Percentiles rank a stretch among this genome's conserved stretches.
These are phyloP conservation scores for Drosophila navojoa DNA, from an alignment of 1,140 invertebrate species.

Conservation along the genomic window DNA sequence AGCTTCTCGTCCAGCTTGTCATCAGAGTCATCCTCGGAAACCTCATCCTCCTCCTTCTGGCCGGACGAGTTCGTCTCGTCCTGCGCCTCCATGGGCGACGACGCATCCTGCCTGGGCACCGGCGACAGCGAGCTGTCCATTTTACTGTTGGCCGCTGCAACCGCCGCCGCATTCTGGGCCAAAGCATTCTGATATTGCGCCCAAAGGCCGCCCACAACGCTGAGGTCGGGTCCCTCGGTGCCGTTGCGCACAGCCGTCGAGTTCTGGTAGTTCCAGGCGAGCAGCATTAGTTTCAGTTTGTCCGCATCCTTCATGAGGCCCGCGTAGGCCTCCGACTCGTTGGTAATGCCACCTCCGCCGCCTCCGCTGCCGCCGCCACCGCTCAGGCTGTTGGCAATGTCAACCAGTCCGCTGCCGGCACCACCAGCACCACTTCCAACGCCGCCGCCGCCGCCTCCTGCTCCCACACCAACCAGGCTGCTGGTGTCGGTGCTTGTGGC, in stretches of 20 bases:
- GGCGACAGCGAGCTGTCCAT: slow-evolving; percentile 78
- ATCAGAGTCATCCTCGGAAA: slow-evolving; percentile 95
- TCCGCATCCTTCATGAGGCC: slow-evolving; percentile 90
- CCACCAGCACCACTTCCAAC: slow-evolving; percentile 40
- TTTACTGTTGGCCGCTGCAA: slow-evolving; percentile 67
- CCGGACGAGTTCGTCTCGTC: slow-evolving; percentile 96
- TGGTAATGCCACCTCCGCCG: slow-evolving; percentile 57
- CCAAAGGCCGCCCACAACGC: slow-evolving; percentile 89
- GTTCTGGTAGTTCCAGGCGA: slow-evolving; percentile 92
- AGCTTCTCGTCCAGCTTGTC: slow-evolving; percentile 92
- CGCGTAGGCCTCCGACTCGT: slow-evolving; percentile 78
- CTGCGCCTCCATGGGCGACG: slow-evolving; percentile 87
- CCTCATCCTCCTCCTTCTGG: slow-evolving; percentile 96
- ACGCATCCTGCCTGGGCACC: slow-evolving; percentile 70
- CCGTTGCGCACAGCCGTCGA: slow-evolving; percentile 86
- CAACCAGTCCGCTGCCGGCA: slow-evolving; percentile 45
- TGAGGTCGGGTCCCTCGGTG: slow-evolving; percentile 82
- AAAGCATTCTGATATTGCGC: slow-evolving; percentile 88
- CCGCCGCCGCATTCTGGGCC: slow-evolving; percentile 76
- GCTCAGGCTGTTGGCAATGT: slow-evolving; percentile 48
- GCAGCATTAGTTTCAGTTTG: slow-evolving; percentile 93
- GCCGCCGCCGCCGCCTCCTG: slow-evolving; percentile 37
- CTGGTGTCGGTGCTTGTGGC: slow-evolving; percentile 71
- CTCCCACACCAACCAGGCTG: slow-evolving; percentile 61
- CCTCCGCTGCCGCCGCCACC: slow-evolving; percentile 50